Conservation (phyloP, 2,888 invertebrate species). For the Eurois occulta region DNA sequence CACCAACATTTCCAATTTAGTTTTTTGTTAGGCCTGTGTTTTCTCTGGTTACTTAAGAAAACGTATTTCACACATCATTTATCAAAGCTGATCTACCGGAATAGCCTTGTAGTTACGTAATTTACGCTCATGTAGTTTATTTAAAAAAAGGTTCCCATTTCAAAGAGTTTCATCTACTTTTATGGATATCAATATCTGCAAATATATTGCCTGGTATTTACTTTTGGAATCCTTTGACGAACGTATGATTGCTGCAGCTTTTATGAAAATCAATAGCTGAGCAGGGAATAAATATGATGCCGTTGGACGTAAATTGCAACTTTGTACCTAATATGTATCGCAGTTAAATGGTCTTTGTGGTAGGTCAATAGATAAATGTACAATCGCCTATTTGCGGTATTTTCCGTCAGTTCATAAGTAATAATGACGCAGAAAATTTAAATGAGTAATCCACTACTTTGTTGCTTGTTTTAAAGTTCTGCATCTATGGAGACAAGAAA, state of each 20-base stretch:
- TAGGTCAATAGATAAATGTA: conserved; percentile 41
- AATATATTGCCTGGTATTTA: conserved; percentile 24
- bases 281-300: conserved; percentile 5
- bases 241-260: conserved; percentile 20
- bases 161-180: conserved; percentile 1
- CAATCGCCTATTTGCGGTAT: conserved; percentile 18
- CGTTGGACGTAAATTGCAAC: conserved; percentile 22
- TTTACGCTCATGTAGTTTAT: conserved; percentile 26
- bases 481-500: neutral
- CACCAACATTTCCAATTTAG: conserved; percentile 56
- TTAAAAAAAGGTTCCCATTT: conserved; percentile 13
- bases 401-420: conserved; percentile 31
- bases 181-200: neutral
- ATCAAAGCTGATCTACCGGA: conserved; percentile 45
- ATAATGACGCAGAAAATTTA: neutral
- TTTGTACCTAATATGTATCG: conserved; percentile 29
- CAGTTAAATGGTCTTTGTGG: conserved; percentile 21
- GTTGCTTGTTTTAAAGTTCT: conserved; percentile 17
- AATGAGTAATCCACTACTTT: conserved; percentile 42
- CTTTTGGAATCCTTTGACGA: conserved; percentile 21
- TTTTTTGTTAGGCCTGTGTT: conserved; percentile 54
- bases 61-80: conserved; percentile 64
- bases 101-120: conserved; percentile 11
- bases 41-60: conserved; percentile 50
- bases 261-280: conserved; percentile 7